Conservation (phyloP, 2,113 vertebrate genomes). For the Sterrhoptilus dennistouni region DNA sequence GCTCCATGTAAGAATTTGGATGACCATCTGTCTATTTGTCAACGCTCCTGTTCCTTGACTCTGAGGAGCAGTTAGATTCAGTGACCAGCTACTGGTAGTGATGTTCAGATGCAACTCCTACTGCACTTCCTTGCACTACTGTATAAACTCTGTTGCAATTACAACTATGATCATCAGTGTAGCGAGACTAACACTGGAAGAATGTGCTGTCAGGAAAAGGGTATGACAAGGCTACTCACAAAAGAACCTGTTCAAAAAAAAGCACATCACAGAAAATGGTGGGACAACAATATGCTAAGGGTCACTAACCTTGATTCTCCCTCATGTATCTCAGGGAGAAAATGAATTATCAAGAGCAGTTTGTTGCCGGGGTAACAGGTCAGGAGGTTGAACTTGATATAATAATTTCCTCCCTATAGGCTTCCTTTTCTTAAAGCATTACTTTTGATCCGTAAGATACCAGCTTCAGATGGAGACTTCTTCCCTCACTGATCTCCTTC, state of each 20-base stretch:
- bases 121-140: neutral
- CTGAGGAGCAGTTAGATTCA: neutral
- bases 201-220: neutral
- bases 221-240: neutral
- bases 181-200: neutral
- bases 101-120: neutral
- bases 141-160: neutral
- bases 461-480: neutral
- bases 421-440: neutral
- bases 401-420: accelerated
- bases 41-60: neutral
- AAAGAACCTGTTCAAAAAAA: neutral
- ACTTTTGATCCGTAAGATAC: neutral
- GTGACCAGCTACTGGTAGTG: neutral
- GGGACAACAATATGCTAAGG: neutral
- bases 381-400: neutral
- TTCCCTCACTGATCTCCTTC: neutral
- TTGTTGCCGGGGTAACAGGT: neutral
- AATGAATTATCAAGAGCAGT: neutral
- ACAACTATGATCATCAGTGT: accelerated
- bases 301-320: neutral
- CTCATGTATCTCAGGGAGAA: neutral
- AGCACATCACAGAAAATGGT: neutral
- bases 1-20: neutral
- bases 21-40: neutral